These are phyloP conservation scores for Tarsius wallacei DNA, from an alignment of 2,797 vertebrate genomes.

Conservation along the genomic window DNA sequence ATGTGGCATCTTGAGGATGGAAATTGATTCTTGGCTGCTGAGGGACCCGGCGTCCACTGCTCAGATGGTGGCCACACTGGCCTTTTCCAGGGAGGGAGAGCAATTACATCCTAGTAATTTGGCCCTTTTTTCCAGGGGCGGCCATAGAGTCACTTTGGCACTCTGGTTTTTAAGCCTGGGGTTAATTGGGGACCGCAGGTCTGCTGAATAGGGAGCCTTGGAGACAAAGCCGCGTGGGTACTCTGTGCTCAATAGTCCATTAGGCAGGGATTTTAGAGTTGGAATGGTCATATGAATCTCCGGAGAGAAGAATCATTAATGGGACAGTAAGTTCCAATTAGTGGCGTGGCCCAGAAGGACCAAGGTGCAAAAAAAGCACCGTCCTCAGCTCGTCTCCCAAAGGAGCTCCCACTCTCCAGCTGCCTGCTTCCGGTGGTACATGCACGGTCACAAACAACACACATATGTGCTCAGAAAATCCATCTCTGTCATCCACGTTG, in stretches of 20 bases:
- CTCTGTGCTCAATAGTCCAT: slow-evolving; percentile 88
- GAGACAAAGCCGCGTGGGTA: slow-evolving; percentile 83
- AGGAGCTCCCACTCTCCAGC: slow-evolving; percentile 91
- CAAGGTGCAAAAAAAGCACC: slow-evolving; percentile 90
- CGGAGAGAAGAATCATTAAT: slow-evolving; percentile 92
- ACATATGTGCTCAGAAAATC: slow-evolving; percentile 52
- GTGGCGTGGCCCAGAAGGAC: slow-evolving; percentile 93
- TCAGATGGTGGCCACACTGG: slow-evolving; percentile 80
- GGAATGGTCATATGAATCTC: slow-evolving; percentile 90
- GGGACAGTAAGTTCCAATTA: slow-evolving; percentile 96
- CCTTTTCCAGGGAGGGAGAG: slow-evolving; percentile 81
- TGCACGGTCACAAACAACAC: slow-evolving; percentile 43
- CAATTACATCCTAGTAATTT: slow-evolving; percentile 81
- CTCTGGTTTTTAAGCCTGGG: slow-evolving; percentile 80
- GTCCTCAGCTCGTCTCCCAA: slow-evolving; percentile 87
- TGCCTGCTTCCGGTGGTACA: slow-evolving; percentile 85
- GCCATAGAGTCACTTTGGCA: slow-evolving; percentile 77
- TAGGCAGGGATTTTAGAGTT: slow-evolving; percentile 87
- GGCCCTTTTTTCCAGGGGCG: slow-evolving; percentile 83
- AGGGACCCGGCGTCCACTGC: slow-evolving; percentile 79
- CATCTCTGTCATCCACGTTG: neutral
- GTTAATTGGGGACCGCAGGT: slow-evolving; percentile 90
- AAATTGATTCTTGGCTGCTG: slow-evolving; percentile 72
- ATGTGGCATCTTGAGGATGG: neutral
- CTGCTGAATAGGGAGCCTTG: slow-evolving; percentile 84